Conservation (phyloP, 2,888 invertebrate genomes). For the Alviniconcha strummeri region DNA sequence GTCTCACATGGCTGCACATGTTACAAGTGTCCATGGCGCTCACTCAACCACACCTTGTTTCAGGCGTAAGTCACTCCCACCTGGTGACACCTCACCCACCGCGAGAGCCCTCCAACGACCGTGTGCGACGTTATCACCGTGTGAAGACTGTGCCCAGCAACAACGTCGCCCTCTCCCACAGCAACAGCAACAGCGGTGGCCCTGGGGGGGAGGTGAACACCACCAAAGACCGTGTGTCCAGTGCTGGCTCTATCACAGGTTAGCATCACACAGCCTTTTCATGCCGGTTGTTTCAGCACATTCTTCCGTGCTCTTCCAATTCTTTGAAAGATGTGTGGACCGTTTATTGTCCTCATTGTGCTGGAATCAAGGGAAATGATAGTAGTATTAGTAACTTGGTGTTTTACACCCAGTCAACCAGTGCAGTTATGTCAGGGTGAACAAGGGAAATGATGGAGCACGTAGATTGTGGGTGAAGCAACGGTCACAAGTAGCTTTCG, state of each 20-base stretch:
- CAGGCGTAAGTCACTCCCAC: conserved; percentile 45
- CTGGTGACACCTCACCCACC: conserved; percentile 70
- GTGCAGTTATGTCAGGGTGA: no score
- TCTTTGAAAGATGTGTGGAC: no score
- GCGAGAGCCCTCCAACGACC: conserved; percentile 65
- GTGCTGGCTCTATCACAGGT: conserved; percentile 54
- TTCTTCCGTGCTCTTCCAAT: no score
- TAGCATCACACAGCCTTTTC: neutral
- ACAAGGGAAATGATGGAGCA: no score
- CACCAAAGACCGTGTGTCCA: conserved; percentile 47
- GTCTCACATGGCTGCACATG: neutral
- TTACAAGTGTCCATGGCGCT: neutral
- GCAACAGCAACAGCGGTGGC: conserved; percentile 17
- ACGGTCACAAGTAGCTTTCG: no score
- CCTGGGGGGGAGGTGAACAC: neutral
- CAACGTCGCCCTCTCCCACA: conserved; percentile 36
- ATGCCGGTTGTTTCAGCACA: no score
- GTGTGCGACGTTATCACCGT: conserved; percentile 58
- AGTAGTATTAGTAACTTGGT: no score
- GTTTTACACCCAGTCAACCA: no score
- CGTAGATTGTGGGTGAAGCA: no score
- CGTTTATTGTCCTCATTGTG: no score
- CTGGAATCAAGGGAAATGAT: no score
- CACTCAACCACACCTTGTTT: neutral
- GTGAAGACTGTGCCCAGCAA: conserved; percentile 55